Conservation (phyloP, 2,113 vertebrate species). For the Rhea americana region DNA sequence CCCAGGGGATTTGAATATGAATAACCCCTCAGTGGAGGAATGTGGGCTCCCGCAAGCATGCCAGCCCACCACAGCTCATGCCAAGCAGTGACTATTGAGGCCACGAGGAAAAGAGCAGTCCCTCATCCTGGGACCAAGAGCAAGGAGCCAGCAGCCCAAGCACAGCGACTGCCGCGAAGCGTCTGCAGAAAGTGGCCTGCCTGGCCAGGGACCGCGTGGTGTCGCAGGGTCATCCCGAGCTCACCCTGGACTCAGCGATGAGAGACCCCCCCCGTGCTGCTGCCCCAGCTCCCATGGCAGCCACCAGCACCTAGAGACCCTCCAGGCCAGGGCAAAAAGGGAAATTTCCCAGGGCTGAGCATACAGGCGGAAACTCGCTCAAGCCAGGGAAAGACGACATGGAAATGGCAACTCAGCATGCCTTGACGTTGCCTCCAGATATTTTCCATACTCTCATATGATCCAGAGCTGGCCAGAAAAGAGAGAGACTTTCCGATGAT, state of each 20-base stretch:
- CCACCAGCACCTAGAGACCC: neutral
- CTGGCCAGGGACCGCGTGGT: fast-evolving
- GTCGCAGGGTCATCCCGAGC: neutral
- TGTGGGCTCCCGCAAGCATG: neutral
- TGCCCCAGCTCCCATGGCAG: fast-evolving
- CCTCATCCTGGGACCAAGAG: neutral
- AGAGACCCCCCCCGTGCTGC: neutral
- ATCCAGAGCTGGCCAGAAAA: conserved; percentile 47
- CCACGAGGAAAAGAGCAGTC: neutral
- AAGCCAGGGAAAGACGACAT: conserved; percentile 48
- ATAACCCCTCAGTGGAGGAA: conserved; percentile 27
- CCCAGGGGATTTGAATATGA: conserved; percentile 67
- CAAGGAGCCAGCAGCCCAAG: neutral
- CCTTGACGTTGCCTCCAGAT: conserved; percentile 64
- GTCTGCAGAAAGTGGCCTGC: neutral
- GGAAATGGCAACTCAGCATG: conserved; percentile 64
- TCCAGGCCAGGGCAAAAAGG: neutral
- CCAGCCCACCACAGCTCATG: neutral
- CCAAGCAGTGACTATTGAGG: neutral
- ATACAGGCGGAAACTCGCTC: conserved; percentile 38
- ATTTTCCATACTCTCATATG: conserved; percentile 67
- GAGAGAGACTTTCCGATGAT: conserved; percentile 60
- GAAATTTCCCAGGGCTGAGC: conserved; percentile 57
- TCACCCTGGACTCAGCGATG: too few relatives aligned
- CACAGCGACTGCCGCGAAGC: neutral